Conservation (phyloP, 2,888 invertebrate species). For the Lamellibrachia columna region DNA sequence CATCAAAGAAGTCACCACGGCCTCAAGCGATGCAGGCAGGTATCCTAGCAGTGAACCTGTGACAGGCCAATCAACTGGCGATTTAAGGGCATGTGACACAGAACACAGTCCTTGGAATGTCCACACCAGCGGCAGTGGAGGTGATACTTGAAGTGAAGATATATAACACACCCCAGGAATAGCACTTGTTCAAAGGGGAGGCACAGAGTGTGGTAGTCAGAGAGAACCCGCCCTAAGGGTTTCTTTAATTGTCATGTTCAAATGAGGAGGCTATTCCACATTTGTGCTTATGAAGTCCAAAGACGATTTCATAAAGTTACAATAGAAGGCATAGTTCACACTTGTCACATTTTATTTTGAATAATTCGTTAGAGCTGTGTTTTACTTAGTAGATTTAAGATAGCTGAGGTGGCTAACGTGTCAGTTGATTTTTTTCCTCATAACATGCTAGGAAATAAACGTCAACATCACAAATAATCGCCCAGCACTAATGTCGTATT, state of each 20-base stretch:
- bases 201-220: background rate
- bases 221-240: background rate
- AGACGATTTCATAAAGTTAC: background rate
- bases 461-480: too few relatives aligned
- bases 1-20: background rate
- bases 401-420: too few relatives aligned
- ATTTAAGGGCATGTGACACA: background rate
- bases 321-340: background rate
- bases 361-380: too few relatives aligned
- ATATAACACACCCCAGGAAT: background rate
- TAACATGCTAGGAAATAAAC: too few relatives aligned
- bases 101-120: background rate
- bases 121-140: background rate
- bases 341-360: too few relatives aligned
- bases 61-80: background rate
- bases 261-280: background rate
- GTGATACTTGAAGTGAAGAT: background rate
- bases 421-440: too few relatives aligned
- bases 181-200: background rate
- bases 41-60: background rate
- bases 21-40: background rate
- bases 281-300: background rate
- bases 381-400: too few relatives aligned
- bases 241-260: background rate
- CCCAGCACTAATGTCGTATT: too few relatives aligned